Percentiles rank a stretch among this genome's conserved stretches.
Conservation (phyloP, 2,888 invertebrate genomes). For the Eilema caniola region DNA sequence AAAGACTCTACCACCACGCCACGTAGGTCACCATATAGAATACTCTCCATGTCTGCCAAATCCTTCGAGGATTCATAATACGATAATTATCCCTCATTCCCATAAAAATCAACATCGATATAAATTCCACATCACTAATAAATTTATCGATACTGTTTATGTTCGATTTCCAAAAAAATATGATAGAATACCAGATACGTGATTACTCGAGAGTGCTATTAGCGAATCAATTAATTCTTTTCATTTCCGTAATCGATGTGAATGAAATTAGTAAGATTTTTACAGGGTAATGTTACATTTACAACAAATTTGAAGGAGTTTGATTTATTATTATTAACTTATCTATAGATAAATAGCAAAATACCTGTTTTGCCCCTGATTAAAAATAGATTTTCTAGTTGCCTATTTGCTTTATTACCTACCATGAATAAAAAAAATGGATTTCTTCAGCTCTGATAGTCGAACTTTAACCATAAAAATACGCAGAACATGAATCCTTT, state of each 20-base stretch:
- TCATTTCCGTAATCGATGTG: conserved; percentile 15
- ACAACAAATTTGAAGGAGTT: background rate
- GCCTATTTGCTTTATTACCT: no score
- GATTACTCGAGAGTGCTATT: conserved; percentile 27
- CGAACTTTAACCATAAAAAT: no score
- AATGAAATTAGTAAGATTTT: conserved; percentile 7
- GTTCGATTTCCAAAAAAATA: conserved; percentile 7
- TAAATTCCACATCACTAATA: conserved; percentile 44
- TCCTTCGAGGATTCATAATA: background rate
- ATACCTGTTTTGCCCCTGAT: background rate
- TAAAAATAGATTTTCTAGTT: no score
- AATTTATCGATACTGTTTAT: conserved; percentile 24
- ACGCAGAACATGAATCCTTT: no score
- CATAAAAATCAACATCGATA: conserved; percentile 30
- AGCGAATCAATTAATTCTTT: conserved; percentile 15
- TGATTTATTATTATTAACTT: background rate
- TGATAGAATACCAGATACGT: background rate
- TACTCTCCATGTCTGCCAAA: background rate
- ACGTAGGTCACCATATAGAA: no score
- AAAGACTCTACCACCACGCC: no score
- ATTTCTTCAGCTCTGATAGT: no score
- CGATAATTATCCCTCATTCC: background rate
- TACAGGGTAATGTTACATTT: background rate
- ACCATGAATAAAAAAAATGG: no score
- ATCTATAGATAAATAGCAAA: no score